These are phyloP conservation scores for Agonopterix heracliana DNA, from an alignment of 2,888 invertebrate genomes.

Conservation along the genomic window DNA sequence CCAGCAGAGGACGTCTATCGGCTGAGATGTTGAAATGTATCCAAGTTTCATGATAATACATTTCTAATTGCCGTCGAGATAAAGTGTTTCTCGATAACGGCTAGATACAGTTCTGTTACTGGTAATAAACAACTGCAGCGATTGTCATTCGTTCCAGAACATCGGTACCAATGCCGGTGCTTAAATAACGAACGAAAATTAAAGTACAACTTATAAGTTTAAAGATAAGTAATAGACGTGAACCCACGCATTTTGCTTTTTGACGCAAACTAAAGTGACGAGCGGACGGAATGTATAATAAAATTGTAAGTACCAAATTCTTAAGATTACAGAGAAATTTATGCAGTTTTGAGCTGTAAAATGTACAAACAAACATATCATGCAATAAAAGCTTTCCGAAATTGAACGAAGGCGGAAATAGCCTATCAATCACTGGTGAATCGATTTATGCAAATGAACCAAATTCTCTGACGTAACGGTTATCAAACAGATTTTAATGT, in stretches of 20 bases:
- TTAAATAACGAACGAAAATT: constrained; percentile 36
- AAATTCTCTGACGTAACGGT: too few species aligned
- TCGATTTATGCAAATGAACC: too few species aligned
- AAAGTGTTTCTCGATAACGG: too few species aligned
- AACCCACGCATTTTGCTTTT: constrained; percentile 29
- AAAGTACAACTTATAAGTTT: constrained; percentile 27
- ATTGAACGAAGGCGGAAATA: neutral
- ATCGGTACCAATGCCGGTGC: constrained; percentile 18
- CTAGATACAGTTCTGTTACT: too few species aligned
- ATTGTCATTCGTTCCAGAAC: too few species aligned
- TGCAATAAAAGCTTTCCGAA: neutral
- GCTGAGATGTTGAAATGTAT: too few species aligned
- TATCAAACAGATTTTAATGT: too few species aligned
- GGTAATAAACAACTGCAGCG: too few species aligned
- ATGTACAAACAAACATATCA: neutral
- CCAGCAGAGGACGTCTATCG: too few species aligned
- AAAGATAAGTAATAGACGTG: constrained; percentile 31
- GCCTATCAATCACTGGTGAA: neutral
- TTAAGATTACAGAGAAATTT: constrained; percentile 5
- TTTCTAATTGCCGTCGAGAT: too few species aligned
- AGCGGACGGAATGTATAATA: neutral
- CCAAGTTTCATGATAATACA: too few species aligned
- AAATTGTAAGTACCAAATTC: constrained; percentile 2
- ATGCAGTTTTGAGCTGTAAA: constrained; percentile 5
- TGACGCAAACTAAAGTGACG: constrained; percentile 8